Base-by-base conservation (phyloP, 2,797 vertebrate genomes). In the Centropyge bicolor region DNA sequence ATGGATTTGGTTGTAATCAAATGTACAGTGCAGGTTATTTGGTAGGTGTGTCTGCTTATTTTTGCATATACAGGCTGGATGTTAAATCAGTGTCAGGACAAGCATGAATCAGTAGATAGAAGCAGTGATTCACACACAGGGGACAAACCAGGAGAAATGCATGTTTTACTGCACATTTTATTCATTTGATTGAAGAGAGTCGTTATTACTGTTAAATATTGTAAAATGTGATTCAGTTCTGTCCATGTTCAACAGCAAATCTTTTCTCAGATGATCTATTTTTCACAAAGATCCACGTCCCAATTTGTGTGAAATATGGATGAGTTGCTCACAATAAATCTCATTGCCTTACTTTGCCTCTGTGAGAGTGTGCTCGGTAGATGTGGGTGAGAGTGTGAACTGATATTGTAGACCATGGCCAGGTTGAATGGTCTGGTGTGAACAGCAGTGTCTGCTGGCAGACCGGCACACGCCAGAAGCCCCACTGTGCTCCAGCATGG, bases 1-100 rank as follows among this genome's bases (percentile, higher is more conserved):
- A 31, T 31, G 27, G 27, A 78, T 84, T 84, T 80, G 55, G 67
- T 49, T 85, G 56, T 54, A 80, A 76, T 85, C 66, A 72, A 78
- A 84, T 86, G 55, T 31, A 38, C 1, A 7, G 13, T 70, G 69
- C 55, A 67, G 64, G 48, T 74, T 54, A 27, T 41, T 31, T 74
- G 46, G 61, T 41, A 70, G 74, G 65, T 78, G 51, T 75, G 66
- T 38, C 46, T 67, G 62, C 27, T 51, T 43, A 20, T 24, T 56
- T 69, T 76, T 64, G 38, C 70, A 63, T 52, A 24, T 6, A n/a
- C 14, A 16, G 55, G 60, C 65, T 55, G 45, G 54, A n/a, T 64
- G 14, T 24, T 49, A 19, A 79, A 70, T 71, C 55, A 56, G 46
- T 17, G 56, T 51, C 17, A 61, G 36, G 49, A 36, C 31, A 38